Evolutionary conservation across 2,888 invertebrate genomes (phyloP).

Genomic region (Melinaea menophilus): DNA sequence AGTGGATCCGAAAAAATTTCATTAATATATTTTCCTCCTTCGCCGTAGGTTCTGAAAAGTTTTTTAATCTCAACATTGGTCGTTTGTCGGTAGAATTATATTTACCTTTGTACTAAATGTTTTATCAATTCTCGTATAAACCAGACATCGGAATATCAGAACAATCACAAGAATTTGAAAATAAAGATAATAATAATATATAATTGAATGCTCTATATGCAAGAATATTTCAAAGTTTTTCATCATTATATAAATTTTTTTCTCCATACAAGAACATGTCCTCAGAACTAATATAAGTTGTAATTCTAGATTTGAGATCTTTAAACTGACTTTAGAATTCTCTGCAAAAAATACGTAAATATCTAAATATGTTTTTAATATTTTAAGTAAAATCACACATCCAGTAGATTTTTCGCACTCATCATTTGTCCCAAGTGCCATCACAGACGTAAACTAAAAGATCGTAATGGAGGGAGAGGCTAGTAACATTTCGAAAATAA

Average conservation of each 20-base stretch:
- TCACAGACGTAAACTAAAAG: too few species aligned
- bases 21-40: conserved; percentile 55
- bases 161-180: too few species aligned
- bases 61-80: conserved; percentile 65
- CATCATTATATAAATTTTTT: conserved; percentile 24
- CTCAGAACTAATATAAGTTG: too few species aligned
- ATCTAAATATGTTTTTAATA: too few species aligned
- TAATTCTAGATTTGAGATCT: too few species aligned
- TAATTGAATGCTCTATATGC: conserved; percentile 33
- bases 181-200: conserved; percentile 19
- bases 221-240: conserved; percentile 33
- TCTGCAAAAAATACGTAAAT: too few species aligned
- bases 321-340: too few species aligned
- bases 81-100: conserved; percentile 55
- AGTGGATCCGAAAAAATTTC: conserved; percentile 56
- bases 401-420: too few species aligned
- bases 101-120: conserved; percentile 52
- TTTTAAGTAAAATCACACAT: too few species aligned
- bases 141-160: conserved; percentile 37
- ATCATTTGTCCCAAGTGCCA: too few species aligned
- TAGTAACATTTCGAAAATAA: too few species aligned
- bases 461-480: too few species aligned
- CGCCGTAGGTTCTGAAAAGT: conserved; percentile 54
- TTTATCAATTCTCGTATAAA: conserved; percentile 43
- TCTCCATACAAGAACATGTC: background rate